A percentile compares a stretch with the other conserved stretches of the same genome.
These are phyloP conservation scores for Macrotus californicus DNA, from an alignment of 2,113 vertebrate genomes.

Conservation along the genomic window DNA sequence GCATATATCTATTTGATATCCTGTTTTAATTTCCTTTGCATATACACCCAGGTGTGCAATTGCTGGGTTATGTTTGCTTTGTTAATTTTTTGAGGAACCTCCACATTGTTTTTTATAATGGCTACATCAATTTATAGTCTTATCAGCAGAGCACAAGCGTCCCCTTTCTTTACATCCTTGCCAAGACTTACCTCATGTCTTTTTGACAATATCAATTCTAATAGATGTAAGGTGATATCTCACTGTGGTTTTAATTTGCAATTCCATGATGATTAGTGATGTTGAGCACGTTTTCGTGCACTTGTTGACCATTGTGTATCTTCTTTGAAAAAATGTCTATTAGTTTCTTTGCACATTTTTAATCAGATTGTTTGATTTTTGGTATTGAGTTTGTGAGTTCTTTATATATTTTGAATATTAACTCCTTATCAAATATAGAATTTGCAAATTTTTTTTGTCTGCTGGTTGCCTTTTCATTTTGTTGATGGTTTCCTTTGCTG, in stretches of 20 bases:
- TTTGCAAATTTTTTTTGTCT: neutral
- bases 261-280: neutral
- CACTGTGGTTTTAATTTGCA: neutral
- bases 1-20: neutral
- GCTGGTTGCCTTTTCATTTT: neutral
- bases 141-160: neutral
- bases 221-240: neutral
- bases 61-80: neutral
- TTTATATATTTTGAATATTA: neutral
- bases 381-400: neutral
- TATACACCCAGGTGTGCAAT: neutral
- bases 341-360: neutral
- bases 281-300: neutral
- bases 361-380: neutral
- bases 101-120: neutral
- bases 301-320: neutral
- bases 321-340: neutral
- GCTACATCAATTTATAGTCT: neutral
- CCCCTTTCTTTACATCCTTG: neutral
- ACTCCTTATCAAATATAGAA: neutral
- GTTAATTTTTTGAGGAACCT: neutral
- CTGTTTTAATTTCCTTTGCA: neutral
- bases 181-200: neutral
- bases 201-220: neutral
- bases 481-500: neutral